phyloP scores from a whole-genome alignment of 2,797 vertebrate species.

The Pempheris klunzingeri region DNA sequence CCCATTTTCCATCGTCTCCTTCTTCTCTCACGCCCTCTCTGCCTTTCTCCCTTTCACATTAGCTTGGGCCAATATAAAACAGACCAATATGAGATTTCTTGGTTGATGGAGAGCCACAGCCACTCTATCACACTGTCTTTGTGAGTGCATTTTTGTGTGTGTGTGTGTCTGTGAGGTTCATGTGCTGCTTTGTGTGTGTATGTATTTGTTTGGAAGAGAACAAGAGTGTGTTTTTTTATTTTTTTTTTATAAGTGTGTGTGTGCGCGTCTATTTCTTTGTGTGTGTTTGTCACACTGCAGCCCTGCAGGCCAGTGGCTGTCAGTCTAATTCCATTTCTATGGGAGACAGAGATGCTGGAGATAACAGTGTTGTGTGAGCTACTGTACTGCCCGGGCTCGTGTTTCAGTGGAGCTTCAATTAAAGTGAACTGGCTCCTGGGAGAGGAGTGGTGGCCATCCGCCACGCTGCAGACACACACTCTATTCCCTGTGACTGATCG shows the following conservation, averaged over 20 bases:
- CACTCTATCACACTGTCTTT: slow-evolving; percentile 27
- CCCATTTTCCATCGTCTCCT: slow-evolving; percentile 35
- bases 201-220: slow-evolving; percentile 30
- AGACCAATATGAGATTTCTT: slow-evolving; percentile 60
- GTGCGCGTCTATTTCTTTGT: slow-evolving; percentile 29
- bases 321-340: slow-evolving; percentile 65
- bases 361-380: slow-evolving; percentile 56
- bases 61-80: slow-evolving; percentile 43
- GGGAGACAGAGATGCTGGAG: slow-evolving; percentile 61
- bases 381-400: slow-evolving; percentile 55
- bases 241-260: slow-evolving; percentile 17
- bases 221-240: slow-evolving; percentile 2
- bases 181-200: slow-evolving; percentile 19
- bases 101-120: slow-evolving; percentile 59
- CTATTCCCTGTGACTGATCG: slow-evolving; percentile 64
- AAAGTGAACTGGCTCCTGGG: slow-evolving; percentile 65
- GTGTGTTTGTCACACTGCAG: slow-evolving; percentile 33
- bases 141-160: slow-evolving; percentile 7
- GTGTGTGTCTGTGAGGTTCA: not conserved
- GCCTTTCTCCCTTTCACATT: slow-evolving; percentile 26
- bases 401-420: slow-evolving; percentile 72
- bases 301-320: slow-evolving; percentile 53
- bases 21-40: slow-evolving; percentile 28
- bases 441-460: slow-evolving; percentile 55
- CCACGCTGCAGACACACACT: slow-evolving; percentile 59